phyloP scores from a whole-genome alignment of 2,113 vertebrate species.

The Merops nubicus region DNA sequence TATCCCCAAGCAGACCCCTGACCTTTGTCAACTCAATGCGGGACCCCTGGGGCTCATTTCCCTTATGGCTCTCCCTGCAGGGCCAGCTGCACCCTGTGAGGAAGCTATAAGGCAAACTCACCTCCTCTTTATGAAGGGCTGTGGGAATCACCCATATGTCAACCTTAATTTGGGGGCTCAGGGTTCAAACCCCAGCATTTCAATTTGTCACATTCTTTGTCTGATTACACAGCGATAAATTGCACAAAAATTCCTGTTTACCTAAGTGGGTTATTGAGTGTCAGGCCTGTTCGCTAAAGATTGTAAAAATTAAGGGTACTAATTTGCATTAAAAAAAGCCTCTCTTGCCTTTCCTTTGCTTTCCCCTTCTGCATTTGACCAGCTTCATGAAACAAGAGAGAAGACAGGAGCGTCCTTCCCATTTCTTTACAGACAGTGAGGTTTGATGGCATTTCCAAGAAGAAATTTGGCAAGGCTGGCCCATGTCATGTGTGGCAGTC shows the following conservation, averaged over 20 bases:
- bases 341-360: background rate
- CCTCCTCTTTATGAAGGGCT: too few species aligned
- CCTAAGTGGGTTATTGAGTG: slow-evolving; percentile 21
- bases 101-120: too few species aligned
- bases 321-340: background rate
- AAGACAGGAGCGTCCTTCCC: background rate
- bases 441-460: background rate
- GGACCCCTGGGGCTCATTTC: too few species aligned
- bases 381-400: background rate
- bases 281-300: slow-evolving; percentile 25
- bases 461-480: background rate
- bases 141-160: too few species aligned
- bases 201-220: slow-evolving; percentile 2
- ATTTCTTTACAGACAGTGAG: background rate
- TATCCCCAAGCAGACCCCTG: too few species aligned
- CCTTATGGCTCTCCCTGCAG: too few species aligned
- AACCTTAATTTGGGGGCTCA: too few species aligned
- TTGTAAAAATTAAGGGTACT: background rate
- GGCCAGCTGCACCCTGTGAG: too few species aligned
- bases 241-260: slow-evolving; percentile 10
- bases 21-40: too few species aligned
- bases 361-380: background rate
- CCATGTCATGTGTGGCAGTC: accelerated
- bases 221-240: slow-evolving; percentile 14
- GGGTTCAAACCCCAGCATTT: too few species aligned